Percentiles rank a stretch among this genome's conserved stretches.
Evolutionary conservation across 2,113 vertebrate genomes (phyloP).

Genomic region (Marmota flaviventris): DNA sequence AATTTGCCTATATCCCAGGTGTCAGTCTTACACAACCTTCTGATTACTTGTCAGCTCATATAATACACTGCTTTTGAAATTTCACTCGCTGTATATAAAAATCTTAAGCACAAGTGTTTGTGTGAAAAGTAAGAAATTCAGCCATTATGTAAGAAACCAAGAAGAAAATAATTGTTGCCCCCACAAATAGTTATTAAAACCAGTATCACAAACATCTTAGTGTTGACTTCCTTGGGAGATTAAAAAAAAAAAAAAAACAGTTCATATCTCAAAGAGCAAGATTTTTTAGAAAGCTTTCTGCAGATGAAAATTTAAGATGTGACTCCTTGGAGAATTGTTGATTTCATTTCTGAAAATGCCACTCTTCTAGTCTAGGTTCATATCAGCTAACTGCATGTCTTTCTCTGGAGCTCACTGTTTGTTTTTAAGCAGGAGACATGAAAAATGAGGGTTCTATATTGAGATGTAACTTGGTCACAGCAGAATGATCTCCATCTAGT

Average conservation of each 20-base stretch:
- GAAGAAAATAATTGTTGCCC: slow-evolving; percentile 38
- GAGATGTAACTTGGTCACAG: slow-evolving; percentile 73
- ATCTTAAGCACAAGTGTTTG: neutral
- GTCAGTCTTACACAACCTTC: slow-evolving; percentile 37
- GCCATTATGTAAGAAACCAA: slow-evolving; percentile 48
- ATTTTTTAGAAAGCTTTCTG: slow-evolving; percentile 52
- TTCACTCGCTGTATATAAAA: slow-evolving; percentile 42
- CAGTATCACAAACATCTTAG: neutral
- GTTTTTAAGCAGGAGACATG: slow-evolving; percentile 64
- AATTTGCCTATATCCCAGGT: neutral
- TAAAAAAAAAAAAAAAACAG: neutral
- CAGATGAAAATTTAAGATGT: slow-evolving; percentile 67
- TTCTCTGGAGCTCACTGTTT: slow-evolving; percentile 40
- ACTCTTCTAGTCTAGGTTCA: slow-evolving; percentile 31
- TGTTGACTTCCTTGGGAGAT: slow-evolving; percentile 48
- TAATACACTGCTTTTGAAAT: neutral
- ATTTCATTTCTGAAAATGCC: slow-evolving; percentile 67
- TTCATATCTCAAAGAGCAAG: neutral
- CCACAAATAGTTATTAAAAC: slow-evolving; percentile 9
- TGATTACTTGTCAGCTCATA: slow-evolving; percentile 27
- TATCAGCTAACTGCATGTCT: slow-evolving; percentile 48
- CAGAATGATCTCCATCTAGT: slow-evolving; percentile 65
- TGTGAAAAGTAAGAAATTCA: slow-evolving; percentile 37
- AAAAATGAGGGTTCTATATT: slow-evolving; percentile 68
- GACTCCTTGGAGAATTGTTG: slow-evolving; percentile 36